phyloP scores from a whole-genome alignment of 1,140 invertebrate species.

The Zophobas atratus region DNA sequence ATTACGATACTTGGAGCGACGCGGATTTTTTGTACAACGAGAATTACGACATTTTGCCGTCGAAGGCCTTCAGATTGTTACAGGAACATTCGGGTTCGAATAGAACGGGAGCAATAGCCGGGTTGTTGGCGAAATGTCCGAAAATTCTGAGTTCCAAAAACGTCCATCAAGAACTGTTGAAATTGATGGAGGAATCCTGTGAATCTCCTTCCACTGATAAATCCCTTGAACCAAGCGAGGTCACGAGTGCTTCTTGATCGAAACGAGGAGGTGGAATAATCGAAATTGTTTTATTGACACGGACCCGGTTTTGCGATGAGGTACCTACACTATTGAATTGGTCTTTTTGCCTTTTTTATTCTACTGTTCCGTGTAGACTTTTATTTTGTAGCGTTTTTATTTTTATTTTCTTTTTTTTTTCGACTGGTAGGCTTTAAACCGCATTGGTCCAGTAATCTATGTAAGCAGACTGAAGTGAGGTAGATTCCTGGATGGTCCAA shows the following conservation, averaged over 20 bases:
- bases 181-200: conserved; percentile 56
- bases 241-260: conserved; percentile 63
- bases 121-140: conserved; percentile 69
- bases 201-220: conserved; percentile 53
- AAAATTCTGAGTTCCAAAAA: conserved; percentile 73
- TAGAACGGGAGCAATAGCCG: conserved; percentile 65
- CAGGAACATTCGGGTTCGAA: conserved; percentile 64
- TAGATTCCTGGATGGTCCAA: conserved; percentile 44
- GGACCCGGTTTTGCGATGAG: conserved; percentile 56
- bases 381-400: conserved; percentile 58
- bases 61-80: conserved; percentile 70
- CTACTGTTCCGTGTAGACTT: conserved; percentile 56
- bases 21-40: conserved; percentile 61
- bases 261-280: conserved; percentile 56
- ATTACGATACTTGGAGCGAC: conserved; percentile 75
- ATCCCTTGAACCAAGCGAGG: conserved; percentile 59
- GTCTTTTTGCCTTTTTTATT: conserved; percentile 52
- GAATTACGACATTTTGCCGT: conserved; percentile 70
- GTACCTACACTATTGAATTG: conserved; percentile 51
- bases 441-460: conserved; percentile 53
- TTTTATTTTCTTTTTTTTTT: conserved; percentile 57
- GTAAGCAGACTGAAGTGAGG: conserved; percentile 1
- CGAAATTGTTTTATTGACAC: conserved; percentile 54
- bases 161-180: conserved; percentile 68
- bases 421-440: conserved; percentile 59